A percentile compares a stretch with the other conserved stretches of the same genome.
phyloP scores from a whole-genome alignment of 2,888 invertebrate species.

The Drosophila recens region DNA sequence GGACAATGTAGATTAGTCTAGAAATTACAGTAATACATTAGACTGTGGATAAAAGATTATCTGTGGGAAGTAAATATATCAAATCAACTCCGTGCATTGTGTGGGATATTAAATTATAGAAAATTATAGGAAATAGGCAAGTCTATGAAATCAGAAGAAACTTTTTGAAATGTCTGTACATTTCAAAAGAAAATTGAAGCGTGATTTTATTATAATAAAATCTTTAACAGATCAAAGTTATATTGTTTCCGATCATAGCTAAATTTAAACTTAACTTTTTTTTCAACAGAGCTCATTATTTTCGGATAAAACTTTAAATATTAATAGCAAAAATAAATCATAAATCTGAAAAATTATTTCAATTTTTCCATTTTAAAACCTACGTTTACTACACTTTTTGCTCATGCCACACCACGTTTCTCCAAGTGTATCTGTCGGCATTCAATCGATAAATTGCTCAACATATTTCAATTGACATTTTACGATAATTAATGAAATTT shows the following conservation, averaged over 20 bases:
- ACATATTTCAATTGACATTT: constrained; percentile 30
- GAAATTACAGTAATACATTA: constrained; percentile 24
- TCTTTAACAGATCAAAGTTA: no score
- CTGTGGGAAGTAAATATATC: neutral
- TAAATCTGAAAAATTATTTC: no score
- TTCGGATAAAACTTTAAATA: no score
- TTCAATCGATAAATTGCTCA: constrained; percentile 11
- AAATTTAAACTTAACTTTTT: no score
- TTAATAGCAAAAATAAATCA: no score
- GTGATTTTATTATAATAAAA: no score
- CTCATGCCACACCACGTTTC: neutral
- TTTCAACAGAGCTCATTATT: no score
- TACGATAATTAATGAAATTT: constrained; percentile 54
- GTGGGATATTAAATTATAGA: neutral
- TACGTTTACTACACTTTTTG: neutral
- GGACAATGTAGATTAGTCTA: constrained; percentile 25
- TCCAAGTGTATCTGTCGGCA: neutral
- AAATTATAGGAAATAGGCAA: neutral
- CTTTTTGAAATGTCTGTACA: no score
- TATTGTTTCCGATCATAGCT: no score
- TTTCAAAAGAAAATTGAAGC: no score
- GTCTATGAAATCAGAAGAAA: neutral
- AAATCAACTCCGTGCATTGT: neutral
- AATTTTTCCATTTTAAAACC: no score
- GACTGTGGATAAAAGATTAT: neutral